These are phyloP conservation scores for Nematolebias whitei DNA, from an alignment of 2,113 vertebrate species.

Conservation along the genomic window DNA sequence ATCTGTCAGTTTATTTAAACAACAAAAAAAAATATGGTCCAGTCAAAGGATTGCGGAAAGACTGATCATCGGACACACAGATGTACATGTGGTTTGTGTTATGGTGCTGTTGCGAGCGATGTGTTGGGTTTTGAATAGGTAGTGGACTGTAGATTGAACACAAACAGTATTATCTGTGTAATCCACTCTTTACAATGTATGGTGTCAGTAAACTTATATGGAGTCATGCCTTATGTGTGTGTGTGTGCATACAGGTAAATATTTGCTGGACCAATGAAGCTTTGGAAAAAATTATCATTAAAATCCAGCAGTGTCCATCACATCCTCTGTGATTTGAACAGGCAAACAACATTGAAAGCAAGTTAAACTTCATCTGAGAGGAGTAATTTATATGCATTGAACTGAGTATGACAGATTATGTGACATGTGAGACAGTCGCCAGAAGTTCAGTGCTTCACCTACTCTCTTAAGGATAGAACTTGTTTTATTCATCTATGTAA, in stretches of 20 bases:
- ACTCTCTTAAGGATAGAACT: conserved; percentile 6
- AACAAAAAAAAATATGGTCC: not conserved
- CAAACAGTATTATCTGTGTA: conserved; percentile 32
- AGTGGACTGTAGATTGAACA: conserved; percentile 40
- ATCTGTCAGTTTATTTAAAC: not conserved
- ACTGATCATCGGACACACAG: conserved; percentile 27
- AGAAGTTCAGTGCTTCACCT: conserved; percentile 4
- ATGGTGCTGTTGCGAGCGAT: conserved; percentile 13
- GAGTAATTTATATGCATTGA: not conserved
- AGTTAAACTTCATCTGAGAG: too few species aligned
- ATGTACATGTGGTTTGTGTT: conserved; percentile 58
- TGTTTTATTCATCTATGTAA: conserved; percentile 4
- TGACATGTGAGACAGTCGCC: conserved; percentile 1
- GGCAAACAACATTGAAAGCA: too few species aligned
- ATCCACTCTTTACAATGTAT: conserved; percentile 22
- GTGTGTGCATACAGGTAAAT: conserved; percentile 70
- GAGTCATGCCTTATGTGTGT: conserved; percentile 34
- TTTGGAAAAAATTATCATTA: conserved; percentile 67
- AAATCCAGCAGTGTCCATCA: conserved; percentile 45
- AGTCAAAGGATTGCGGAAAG: conserved; percentile 2
- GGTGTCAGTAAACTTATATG: conserved; percentile 47
- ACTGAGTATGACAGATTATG: not conserved
- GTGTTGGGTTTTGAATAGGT: conserved; percentile 40
- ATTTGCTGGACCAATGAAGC: conserved; percentile 79
- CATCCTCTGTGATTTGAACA: conserved; percentile 31